Evolutionary conservation across 2,113 vertebrate genomes (phyloP), one percentile per base, ranked within the genome.

Genomic region (Neogobius melanostomus): DNA sequence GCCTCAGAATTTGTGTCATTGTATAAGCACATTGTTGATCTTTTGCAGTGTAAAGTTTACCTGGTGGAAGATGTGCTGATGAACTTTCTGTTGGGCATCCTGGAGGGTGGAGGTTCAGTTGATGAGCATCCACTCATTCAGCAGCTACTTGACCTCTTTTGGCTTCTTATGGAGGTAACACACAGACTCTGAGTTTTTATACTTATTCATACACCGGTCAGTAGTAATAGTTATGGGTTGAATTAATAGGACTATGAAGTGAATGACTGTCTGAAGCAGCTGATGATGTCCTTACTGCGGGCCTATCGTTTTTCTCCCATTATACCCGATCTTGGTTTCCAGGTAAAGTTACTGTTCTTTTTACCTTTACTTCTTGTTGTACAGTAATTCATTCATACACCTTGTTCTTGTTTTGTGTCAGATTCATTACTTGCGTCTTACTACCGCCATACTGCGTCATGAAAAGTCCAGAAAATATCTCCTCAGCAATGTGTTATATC

Each of bases 221-320:
- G 59, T 44, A 45, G 43, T 61, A 61, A 44, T 42, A 61, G 14
- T 44, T 11, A 28, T 71, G n/a, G 53, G 6, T 61, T 9, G 48
- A 6, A 68, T 52, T 50, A 36, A 46, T 36, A 99, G 98, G 98
- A 99, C 71, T 95, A 97, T 2, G 98, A 99, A 85, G 93, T 98
- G 2, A 96, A 94, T 0, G 97, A 98, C 82, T 99, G 97, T 84
- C 94, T 99, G 85, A 99, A 97, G 85, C 98, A 98, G 88, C 83
- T 99, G 79, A 94, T 98, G 95, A 98, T 99, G 97, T 98, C 98
- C 2, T 89, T 99, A 57, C 92, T 99, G 64, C 93, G 97, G 47
- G 96, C 97, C 0, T 99, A 98, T 81, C 95, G 97, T 15, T 99
- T 98, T 89, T 98, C 97, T 0, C 98, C 98, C 59, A 98, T 99